Conservation (phyloP, 2,797 vertebrate species). For the Gila robusta region DNA sequence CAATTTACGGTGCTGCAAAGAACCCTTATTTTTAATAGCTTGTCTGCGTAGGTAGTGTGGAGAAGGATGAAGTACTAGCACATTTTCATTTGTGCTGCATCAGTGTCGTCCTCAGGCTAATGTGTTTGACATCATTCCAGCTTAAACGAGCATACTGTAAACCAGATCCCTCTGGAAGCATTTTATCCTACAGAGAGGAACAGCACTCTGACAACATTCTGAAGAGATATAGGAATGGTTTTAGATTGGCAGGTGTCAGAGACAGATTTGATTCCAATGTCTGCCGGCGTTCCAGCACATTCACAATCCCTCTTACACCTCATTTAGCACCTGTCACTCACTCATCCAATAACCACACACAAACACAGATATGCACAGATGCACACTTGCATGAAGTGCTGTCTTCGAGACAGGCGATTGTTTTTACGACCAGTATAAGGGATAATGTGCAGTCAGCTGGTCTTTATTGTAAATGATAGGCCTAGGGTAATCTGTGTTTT, state of each 20-base stretch:
- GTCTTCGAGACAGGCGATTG: neutral
- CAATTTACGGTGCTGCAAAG: neutral
- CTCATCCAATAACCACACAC: slow-evolving; percentile 6
- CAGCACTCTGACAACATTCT: slow-evolving; percentile 20
- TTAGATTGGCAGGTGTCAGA: slow-evolving; percentile 46
- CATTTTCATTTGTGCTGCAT: slow-evolving; percentile 43
- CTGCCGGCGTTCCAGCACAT: slow-evolving; percentile 19
- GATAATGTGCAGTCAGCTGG: neutral
- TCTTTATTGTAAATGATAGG: neutral
- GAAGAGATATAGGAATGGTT: slow-evolving; percentile 12
- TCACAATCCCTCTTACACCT: slow-evolving; percentile 21
- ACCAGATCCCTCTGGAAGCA: neutral
- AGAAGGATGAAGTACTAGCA: slow-evolving; percentile 14
- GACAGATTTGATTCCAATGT: slow-evolving; percentile 25
- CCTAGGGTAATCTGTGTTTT: neutral
- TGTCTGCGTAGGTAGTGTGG: neutral
- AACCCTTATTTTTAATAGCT: slow-evolving; percentile 8
- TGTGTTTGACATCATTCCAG: slow-evolving; percentile 35
- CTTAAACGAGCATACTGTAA: slow-evolving; percentile 31
- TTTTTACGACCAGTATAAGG: neutral
- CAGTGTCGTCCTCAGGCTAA: slow-evolving; percentile 24
- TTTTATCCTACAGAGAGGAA: slow-evolving; percentile 14
- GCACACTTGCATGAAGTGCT: neutral
- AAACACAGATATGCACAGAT: slow-evolving; percentile 27
- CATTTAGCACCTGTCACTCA: slow-evolving; percentile 41